Conservation (phyloP, 2,113 vertebrate species). For the Potamarius usumacintae region DNA sequence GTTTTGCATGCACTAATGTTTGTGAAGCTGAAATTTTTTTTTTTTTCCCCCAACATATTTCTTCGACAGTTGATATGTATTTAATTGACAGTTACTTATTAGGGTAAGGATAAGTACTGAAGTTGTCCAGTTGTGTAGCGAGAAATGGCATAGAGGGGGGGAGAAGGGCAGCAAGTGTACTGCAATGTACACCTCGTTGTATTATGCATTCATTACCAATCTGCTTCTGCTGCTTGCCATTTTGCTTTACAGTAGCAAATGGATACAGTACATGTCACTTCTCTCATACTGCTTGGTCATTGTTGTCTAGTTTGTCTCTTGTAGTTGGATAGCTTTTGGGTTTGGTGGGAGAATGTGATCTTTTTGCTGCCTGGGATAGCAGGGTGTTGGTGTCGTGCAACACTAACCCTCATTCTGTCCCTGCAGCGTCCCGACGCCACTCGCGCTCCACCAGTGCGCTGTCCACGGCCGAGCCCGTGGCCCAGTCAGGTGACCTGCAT, state of each 20-base stretch:
- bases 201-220: conserved; percentile 21
- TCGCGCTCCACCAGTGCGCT: conserved; percentile 99
- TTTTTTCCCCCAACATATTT: background rate
- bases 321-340: background rate
- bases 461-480: conserved; percentile 92
- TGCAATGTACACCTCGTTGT: conserved; percentile 19
- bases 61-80: background rate
- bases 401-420: conserved; percentile 74
- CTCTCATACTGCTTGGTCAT: background rate
- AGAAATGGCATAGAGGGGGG: background rate
- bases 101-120: background rate
- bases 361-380: background rate
- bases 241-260: conserved; percentile 12
- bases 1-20: conserved; percentile 69
- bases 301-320: background rate
- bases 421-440: conserved; percentile 97
- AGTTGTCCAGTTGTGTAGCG: background rate
- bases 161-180: conserved; percentile 20
- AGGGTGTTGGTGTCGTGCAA: conserved; percentile 57
- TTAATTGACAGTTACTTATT: background rate
- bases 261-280: background rate
- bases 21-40: background rate
- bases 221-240: conserved; percentile 32
- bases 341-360: background rate
- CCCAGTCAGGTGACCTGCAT: conserved; percentile 99